A percentile compares a stretch with the other conserved stretches of the same genome.
These are phyloP conservation scores for Lacerta viridis DNA, from an alignment of 2,797 vertebrate genomes.

Conservation along the genomic window DNA sequence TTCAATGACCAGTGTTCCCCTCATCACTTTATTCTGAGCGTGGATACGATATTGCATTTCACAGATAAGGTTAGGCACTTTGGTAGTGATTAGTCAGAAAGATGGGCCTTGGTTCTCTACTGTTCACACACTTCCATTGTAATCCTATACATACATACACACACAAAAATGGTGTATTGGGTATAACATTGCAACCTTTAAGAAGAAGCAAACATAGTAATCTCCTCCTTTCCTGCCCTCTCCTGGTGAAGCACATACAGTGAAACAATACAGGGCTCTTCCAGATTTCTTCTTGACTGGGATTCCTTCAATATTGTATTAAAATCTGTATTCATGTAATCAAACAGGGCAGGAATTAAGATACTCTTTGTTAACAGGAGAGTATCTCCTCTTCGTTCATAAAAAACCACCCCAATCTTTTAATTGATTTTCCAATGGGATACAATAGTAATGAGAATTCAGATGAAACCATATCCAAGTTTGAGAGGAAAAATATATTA, in stretches of 20 bases:
- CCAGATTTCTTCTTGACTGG: constrained; percentile 14
- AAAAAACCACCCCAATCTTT: no score
- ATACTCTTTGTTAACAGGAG: not conserved
- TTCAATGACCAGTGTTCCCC: no score
- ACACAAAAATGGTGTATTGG: not conserved
- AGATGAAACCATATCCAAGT: constrained; percentile 4
- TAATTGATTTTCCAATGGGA: not conserved
- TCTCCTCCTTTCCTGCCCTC: not conserved
- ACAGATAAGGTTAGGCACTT: not conserved
- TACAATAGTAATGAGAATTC: constrained; percentile 10
- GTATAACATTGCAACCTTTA: not conserved
- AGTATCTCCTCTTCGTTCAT: not conserved
- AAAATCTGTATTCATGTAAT: not conserved
- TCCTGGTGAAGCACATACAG: not conserved
- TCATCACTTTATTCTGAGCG: no score
- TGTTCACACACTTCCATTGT: not conserved
- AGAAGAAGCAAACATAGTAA: not conserved
- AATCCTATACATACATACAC: no score
- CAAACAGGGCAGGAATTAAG: not conserved
- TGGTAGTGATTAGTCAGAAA: not conserved
- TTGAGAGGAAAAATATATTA: constrained; percentile 6
- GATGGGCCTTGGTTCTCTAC: not conserved
- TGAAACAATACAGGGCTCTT: not conserved
- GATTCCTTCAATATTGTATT: not conserved
- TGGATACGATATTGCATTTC: no score